Evolutionary conservation across 2,888 invertebrate genomes (phyloP), one percentile per base, ranked within the genome.

Genomic region (Hanleya hanleyi): DNA sequence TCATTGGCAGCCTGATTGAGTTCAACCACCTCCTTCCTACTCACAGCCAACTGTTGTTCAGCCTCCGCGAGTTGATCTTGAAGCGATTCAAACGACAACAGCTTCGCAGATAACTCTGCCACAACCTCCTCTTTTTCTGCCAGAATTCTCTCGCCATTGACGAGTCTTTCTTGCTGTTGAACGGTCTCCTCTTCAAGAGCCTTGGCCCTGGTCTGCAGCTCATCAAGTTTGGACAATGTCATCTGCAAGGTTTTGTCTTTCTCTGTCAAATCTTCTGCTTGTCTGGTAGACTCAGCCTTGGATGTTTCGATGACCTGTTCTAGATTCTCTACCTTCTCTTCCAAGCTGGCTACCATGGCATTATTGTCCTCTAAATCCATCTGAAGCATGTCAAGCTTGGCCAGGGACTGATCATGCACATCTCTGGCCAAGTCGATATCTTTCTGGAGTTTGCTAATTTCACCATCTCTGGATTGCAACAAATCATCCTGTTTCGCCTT

Each of bases 371-470:
- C 80, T 9, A 74, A 7, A 22, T 82, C 79, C 71, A 76, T 77
- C 72, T 79, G 76, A 36, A 86, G 38, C 64, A 74, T 71, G 29
- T 76, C 73, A 62, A 72, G 75, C 69, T 80, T 83, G 67, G 71
- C 80, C 70, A 71, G 72, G 70, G 70, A 69, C 50, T 74, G 68
- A 38, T 50, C 67, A 18, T 65, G 62, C 1, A 37, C 70, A 6
- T 77, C 70, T 32, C 50, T 74, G 29, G 76, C 26, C 35, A 68
- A 67, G 0, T 65, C 35, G 50, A 74, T 36, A 33, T 77, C 75
- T 9, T 22, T 49, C 41, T 64, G 12, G 29, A 77, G n/a, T 0
- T 35, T 73, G 6, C 67, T 71, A 49, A 67, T 69, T 57, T 76
- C 72, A n/a, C 37, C 26, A 51, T 70, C 69, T 36, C 64, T 64